These are phyloP conservation scores for Ictalurus furcatus DNA, from an alignment of 2,113 vertebrate species.

Conservation along the genomic window DNA sequence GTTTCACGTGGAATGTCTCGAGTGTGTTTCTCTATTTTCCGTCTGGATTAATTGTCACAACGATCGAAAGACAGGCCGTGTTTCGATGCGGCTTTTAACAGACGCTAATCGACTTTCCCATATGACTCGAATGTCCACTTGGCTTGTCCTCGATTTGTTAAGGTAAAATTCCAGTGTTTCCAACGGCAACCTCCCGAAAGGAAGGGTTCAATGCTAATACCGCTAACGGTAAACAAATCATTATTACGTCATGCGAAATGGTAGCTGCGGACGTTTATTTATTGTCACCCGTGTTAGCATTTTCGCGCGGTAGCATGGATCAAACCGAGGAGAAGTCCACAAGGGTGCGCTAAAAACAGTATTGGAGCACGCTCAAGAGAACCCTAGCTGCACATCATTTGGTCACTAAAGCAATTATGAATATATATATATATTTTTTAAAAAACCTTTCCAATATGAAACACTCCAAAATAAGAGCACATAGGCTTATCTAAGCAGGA, in stretches of 20 bases:
- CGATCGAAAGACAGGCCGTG: not conserved
- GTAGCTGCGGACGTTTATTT: not conserved
- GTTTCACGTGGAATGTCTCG: not conserved
- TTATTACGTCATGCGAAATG: not conserved
- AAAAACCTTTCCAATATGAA: conserved; percentile 1
- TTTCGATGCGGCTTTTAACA: not conserved
- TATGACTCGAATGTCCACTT: not conserved
- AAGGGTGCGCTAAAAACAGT: not conserved
- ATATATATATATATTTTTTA: not conserved
- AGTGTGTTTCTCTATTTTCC: not conserved
- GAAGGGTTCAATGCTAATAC: not conserved
- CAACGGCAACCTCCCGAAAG: not conserved
- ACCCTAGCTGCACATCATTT: not conserved
- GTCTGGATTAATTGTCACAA: not conserved
- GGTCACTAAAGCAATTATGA: not conserved
- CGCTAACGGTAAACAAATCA: not conserved
- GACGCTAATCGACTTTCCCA: not conserved
- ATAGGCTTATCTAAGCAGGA: not conserved
- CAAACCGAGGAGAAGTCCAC: not conserved
- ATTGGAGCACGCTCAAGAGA: not conserved
- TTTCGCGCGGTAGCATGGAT: not conserved
- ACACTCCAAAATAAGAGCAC: not conserved
- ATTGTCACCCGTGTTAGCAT: not conserved
- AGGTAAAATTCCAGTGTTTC: not conserved
- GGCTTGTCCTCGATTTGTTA: not conserved